Percentiles rank a stretch among this genome's conserved stretches.
Evolutionary conservation across 2,888 invertebrate species (phyloP).

Genomic region (Hedychridium roseum): DNA sequence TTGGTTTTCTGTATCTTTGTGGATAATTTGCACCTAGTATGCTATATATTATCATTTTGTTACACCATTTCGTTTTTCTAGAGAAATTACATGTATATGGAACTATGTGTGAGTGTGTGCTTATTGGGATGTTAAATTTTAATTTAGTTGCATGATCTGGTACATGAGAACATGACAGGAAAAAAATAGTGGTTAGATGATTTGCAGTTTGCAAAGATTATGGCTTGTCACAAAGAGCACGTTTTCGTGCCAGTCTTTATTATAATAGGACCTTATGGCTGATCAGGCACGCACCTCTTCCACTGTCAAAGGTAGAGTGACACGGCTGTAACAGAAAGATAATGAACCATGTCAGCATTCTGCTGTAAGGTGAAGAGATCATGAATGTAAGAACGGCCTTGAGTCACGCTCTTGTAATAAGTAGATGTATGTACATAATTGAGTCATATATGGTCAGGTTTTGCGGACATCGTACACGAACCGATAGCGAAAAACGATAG

Average conservation of each 20-base stretch:
- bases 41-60: no score
- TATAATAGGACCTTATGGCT: slow-evolving; percentile 29
- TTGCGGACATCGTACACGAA: background rate
- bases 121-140: no score
- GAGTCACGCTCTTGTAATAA: slow-evolving; percentile 19
- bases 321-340: slow-evolving; percentile 78
- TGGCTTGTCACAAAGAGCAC: slow-evolving; percentile 8
- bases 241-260: slow-evolving; percentile 17
- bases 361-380: slow-evolving; percentile 12
- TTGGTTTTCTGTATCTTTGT: no score
- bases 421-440: slow-evolving; percentile 3
- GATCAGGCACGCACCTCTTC: slow-evolving; percentile 82
- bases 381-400: slow-evolving; percentile 26
- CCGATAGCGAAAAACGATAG: background rate
- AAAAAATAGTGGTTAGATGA: slow-evolving; percentile 42
- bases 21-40: no score
- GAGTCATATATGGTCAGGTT: background rate
- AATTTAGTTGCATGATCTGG: no score
- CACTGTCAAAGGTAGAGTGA: slow-evolving; percentile 94
- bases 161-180: no score
- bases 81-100: no score
- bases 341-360: slow-evolving; percentile 28
- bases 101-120: no score
- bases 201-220: slow-evolving; percentile 33
- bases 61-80: no score